These are phyloP conservation scores for Cryptotermes secundus DNA, from an alignment of 1,140 invertebrate genomes.

Conservation along the genomic window DNA sequence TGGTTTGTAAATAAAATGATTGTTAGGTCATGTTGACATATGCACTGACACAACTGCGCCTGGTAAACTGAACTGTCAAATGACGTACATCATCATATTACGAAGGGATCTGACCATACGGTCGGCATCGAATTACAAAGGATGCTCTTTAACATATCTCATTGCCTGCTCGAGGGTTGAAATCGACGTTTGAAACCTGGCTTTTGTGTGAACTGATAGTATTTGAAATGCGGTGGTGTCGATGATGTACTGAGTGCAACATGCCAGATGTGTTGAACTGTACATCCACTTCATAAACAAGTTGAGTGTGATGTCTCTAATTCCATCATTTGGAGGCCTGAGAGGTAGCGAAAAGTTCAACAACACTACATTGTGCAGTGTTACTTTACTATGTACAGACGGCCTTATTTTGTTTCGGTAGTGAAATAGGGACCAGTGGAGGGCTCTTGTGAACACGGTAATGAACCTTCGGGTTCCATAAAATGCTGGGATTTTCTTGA, in stretches of 20 bases:
- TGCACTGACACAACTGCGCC: background rate
- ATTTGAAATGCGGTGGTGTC: background rate
- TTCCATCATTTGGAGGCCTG: background rate
- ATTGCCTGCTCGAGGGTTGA: constrained; percentile 4
- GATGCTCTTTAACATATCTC: background rate
- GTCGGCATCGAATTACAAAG: background rate
- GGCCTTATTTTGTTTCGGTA: background rate
- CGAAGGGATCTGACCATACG: background rate
- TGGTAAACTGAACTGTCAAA: background rate
- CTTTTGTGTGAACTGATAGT: constrained; percentile 1
- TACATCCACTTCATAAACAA: background rate
- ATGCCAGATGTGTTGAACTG: background rate
- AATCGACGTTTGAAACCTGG: constrained; percentile 5
- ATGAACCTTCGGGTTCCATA: no score
- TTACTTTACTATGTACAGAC: background rate
- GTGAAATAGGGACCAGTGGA: no score
- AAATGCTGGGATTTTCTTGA: no score
- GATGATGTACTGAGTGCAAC: background rate
- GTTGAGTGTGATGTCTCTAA: background rate
- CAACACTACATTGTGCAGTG: background rate
- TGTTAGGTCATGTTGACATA: background rate
- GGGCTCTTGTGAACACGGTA: no score
- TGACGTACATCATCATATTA: background rate
- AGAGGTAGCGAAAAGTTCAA: background rate
- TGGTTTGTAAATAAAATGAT: background rate